Conservation (phyloP, 2,113 vertebrate genomes). For the Cebidichthys violaceus region DNA sequence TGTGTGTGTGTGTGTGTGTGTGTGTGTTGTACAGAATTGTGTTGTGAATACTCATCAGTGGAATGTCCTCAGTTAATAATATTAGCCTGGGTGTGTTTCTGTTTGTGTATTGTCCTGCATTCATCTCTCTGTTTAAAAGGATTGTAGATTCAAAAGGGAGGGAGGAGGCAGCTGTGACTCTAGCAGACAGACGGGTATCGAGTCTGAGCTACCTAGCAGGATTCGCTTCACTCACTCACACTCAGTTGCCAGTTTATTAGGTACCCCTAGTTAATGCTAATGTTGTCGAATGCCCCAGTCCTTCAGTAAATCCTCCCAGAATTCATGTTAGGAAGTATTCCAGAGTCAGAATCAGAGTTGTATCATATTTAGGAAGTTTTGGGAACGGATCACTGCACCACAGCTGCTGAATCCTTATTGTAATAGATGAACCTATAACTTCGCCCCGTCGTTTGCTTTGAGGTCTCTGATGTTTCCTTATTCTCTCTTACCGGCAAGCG, state of each 20-base stretch:
- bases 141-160: constrained; percentile 21
- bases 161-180: background rate
- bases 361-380: too few relatives aligned
- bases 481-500: too few relatives aligned
- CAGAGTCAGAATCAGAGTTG: too few relatives aligned
- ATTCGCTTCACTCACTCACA: background rate
- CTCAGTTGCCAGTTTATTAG: background rate
- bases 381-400: background rate
- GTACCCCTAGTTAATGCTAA: background rate
- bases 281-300: too few relatives aligned
- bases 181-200: background rate
- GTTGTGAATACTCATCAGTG: constrained; percentile 24
- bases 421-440: background rate
- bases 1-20: constrained; percentile 27
- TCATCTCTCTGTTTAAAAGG: background rate
- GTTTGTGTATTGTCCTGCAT: constrained; percentile 28
- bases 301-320: background rate
- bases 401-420: background rate
- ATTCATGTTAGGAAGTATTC: background rate
- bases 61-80: constrained; percentile 38
- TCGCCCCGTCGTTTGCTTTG: background rate
- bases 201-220: background rate
- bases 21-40: background rate
- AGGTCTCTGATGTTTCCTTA: background rate
- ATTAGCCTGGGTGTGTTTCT: constrained; percentile 50